Conservation (phyloP, 2,888 invertebrate genomes). For the Steinernema hermaphroditum region DNA sequence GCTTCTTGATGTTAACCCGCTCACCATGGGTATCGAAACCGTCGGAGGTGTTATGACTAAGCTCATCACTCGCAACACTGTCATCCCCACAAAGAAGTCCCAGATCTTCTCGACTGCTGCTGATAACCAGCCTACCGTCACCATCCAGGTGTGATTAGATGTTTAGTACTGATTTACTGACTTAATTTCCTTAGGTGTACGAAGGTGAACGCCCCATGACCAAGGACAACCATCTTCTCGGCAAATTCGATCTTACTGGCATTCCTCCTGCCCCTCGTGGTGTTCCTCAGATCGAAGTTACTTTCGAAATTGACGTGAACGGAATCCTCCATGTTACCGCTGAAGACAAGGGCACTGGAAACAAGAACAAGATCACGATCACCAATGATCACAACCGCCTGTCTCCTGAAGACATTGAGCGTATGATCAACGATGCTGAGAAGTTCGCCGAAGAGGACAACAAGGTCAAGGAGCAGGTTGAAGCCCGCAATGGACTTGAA, state of each 20-base stretch:
- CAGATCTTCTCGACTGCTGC: slow-evolving; percentile 99
- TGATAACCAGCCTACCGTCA: slow-evolving; percentile 98
- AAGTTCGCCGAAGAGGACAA: slow-evolving; percentile 98
- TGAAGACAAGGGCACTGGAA: slow-evolving; percentile 98
- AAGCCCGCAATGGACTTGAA: slow-evolving; percentile 93
- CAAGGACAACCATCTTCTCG: slow-evolving; percentile 96
- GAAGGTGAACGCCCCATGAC: slow-evolving; percentile 99
- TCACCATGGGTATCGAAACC: slow-evolving; percentile 99
- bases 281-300: slow-evolving; percentile 60
- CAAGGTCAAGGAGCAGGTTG: slow-evolving; percentile 74
- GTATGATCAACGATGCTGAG: slow-evolving; percentile 98
- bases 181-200: slow-evolving; percentile 76
- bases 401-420: slow-evolving; percentile 95
- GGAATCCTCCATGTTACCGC: slow-evolving; percentile 78
- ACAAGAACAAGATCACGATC: slow-evolving; percentile 96
- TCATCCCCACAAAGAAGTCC: slow-evolving; percentile 97
- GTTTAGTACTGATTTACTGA: not conserved
- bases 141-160: slow-evolving; percentile 77
- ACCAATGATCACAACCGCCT: slow-evolving; percentile 96
- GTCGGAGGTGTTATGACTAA: slow-evolving; percentile 99
- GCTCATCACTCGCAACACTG: slow-evolving; percentile 93
- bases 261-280: slow-evolving; percentile 68
- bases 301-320: slow-evolving; percentile 71
- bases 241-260: slow-evolving; percentile 83
- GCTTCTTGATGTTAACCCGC: slow-evolving; percentile 93